phyloP scores from a whole-genome alignment of 2,888 invertebrate species.

The Tenodera sinensis region DNA sequence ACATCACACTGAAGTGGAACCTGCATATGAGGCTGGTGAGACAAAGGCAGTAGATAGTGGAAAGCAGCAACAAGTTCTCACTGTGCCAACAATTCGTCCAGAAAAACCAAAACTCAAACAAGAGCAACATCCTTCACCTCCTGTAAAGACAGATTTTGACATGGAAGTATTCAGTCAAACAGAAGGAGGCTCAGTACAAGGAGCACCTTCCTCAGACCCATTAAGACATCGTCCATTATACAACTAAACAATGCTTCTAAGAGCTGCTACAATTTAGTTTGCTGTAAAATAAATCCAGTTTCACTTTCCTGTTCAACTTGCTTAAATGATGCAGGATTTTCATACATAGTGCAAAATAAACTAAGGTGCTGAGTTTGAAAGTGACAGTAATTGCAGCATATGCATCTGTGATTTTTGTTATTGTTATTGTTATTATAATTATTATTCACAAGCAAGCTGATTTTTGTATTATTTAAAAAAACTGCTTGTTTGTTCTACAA shows the following conservation, averaged over 20 bases:
- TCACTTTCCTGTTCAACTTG: neutral
- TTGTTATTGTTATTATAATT: neutral
- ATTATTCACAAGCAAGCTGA: neutral
- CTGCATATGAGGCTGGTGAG: slow-evolving; percentile 53
- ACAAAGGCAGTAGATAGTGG: neutral
- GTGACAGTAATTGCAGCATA: neutral
- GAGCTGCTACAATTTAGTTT: neutral
- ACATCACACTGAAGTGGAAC: slow-evolving; percentile 47
- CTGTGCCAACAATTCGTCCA: neutral
- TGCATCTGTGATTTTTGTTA: neutral
- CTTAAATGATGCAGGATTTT: neutral
- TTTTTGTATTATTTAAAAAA: neutral
- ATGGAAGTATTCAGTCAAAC: slow-evolving; percentile 30
- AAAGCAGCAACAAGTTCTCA: neutral
- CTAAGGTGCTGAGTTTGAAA: neutral
- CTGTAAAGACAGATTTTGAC: slow-evolving; percentile 30
- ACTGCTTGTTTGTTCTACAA: neutral
- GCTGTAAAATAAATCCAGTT: neutral
- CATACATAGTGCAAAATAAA: neutral
- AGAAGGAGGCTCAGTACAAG: slow-evolving; percentile 6
- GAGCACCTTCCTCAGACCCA: slow-evolving; percentile 11
- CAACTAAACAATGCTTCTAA: neutral
- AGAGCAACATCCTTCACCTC: slow-evolving; percentile 17
- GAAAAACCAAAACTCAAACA: neutral
- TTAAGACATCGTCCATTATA: neutral